phyloP scores from a whole-genome alignment of 2,113 vertebrate genomes.

The Pao palembangensis region DNA sequence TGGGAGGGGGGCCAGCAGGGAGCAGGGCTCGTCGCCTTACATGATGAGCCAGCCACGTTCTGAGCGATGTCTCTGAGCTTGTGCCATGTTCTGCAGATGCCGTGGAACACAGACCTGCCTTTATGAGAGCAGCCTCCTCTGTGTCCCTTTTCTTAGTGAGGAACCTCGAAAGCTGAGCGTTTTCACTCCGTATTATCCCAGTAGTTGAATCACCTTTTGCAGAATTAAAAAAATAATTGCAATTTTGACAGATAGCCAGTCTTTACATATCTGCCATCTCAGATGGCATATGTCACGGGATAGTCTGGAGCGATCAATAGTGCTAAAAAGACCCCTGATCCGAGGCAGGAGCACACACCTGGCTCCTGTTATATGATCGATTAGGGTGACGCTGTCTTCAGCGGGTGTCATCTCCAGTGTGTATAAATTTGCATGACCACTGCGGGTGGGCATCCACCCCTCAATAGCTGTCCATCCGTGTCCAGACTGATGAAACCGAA shows the following conservation, averaged over 20 bases:
- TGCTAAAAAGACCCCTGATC: slow-evolving; percentile 40
- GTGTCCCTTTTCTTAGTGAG: slow-evolving; percentile 42
- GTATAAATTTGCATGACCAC: slow-evolving; percentile 35
- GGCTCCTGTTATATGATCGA: slow-evolving; percentile 43
- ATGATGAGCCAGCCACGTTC: slow-evolving; percentile 48
- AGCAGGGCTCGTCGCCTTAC: slow-evolving; percentile 29
- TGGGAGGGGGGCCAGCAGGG: slow-evolving; percentile 12
- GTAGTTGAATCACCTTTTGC: not conserved
- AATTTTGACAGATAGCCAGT: no score
- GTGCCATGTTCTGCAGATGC: slow-evolving; percentile 53
- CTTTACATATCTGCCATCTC: no score
- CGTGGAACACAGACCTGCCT: slow-evolving; percentile 48
- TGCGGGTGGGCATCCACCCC: slow-evolving; percentile 36
- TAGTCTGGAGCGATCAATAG: slow-evolving; percentile 20
- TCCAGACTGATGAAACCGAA: slow-evolving; percentile 53
- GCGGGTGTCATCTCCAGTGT: slow-evolving; percentile 22
- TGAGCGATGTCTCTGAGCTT: slow-evolving; percentile 48
- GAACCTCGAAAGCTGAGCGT: slow-evolving; percentile 49
- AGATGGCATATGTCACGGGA: slow-evolving; percentile 22
- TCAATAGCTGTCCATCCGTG: slow-evolving; percentile 47
- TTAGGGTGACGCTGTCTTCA: slow-evolving; percentile 10
- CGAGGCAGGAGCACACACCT: slow-evolving; percentile 44
- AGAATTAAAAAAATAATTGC: not conserved
- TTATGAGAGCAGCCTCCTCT: slow-evolving; percentile 49
- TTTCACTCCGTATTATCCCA: slow-evolving; percentile 40